Base-by-base conservation (phyloP, 2,113 vertebrate species). In the Callorhinus ursinus region DNA sequence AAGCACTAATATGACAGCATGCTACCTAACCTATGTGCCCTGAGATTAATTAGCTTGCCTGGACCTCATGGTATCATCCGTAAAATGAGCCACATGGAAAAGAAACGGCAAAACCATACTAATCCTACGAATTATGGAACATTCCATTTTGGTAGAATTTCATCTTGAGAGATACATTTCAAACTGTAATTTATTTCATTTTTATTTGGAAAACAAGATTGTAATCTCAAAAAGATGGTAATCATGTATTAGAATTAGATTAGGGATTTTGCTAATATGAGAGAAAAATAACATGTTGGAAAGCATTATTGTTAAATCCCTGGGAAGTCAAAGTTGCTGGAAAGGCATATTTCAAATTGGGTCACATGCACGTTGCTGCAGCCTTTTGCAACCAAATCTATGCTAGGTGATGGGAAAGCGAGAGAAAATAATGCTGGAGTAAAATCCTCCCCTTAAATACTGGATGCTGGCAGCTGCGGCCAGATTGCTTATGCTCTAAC, bases 1-100 rank as follows among this genome's bases (percentile, higher is more conserved):
- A 76, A 92, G 77, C 49, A 46, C n/a, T 82, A 84, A 69, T 65
- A 36, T 92, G 83, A 96, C 88, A 93, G 90, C 55, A 69, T 80
- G 16, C 31, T 81, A 92, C 15, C 80, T 87, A 85, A 92, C 65
- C 86, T 97, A 8, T 33, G 33, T 95, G 88, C 81, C 89, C 87
- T 71, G 49, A 88, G 51, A 81, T 95, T 96, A 93, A 96, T 97
- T 95, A 87, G 83, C 79, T 77, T 89, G 72, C 39, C 51, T 89
- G 31, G 55, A 55, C 61, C 61, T 61, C 14, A 4, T 39, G 4
- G 42, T 51, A 39, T 77, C 18, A 49, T 74, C 55, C 90, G 2
- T 83, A 80, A 97, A 86, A 86, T 71, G 26, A 98, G 18, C 18
- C 39, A 82, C 89, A 67, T 22, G 57, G 79, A 83, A 95, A 96